These are phyloP conservation scores for Pheosia gnoma DNA, from an alignment of 2,888 invertebrate genomes.

Conservation along the genomic window DNA sequence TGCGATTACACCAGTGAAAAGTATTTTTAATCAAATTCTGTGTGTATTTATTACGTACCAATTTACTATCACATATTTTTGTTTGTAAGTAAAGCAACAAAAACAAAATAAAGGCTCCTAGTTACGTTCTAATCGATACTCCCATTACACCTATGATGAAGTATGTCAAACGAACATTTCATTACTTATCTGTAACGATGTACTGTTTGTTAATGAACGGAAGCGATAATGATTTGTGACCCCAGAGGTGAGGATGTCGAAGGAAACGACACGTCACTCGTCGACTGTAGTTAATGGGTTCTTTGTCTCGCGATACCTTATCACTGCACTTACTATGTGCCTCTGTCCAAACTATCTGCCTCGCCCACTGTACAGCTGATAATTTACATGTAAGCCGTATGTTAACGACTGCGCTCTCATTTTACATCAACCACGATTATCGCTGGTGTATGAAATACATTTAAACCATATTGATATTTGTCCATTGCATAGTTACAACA, in stretches of 20 bases:
- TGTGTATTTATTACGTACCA: background rate
- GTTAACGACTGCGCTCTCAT: slow-evolving; percentile 20
- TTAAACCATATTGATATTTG: background rate
- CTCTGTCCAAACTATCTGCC: slow-evolving; percentile 50
- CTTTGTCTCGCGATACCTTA: slow-evolving; percentile 81
- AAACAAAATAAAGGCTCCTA: background rate
- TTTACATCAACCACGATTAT: slow-evolving; percentile 3
- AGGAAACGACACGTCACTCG: slow-evolving; percentile 81
- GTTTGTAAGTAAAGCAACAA: slow-evolving; percentile 1
- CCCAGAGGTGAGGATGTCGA: slow-evolving; percentile 78
- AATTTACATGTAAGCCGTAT: slow-evolving; percentile 30
- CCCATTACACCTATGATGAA: slow-evolving; percentile 22
- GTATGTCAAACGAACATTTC: slow-evolving; percentile 26
- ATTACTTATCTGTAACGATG: slow-evolving; percentile 48
- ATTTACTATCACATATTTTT: background rate
- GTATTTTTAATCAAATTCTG: background rate
- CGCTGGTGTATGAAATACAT: background rate
- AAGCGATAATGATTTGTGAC: slow-evolving; percentile 80
- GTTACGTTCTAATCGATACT: slow-evolving; percentile 16
- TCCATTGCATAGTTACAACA: background rate
- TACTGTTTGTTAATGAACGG: slow-evolving; percentile 68
- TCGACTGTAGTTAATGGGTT: slow-evolving; percentile 76
- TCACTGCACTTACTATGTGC: slow-evolving; percentile 61
- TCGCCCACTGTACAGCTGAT: slow-evolving; percentile 32
- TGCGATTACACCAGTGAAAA: slow-evolving; percentile 24